Evolutionary conservation across 2,888 invertebrate genomes (phyloP), one percentile per base, ranked within the genome.

Genomic region (Sipha maydis): DNA sequence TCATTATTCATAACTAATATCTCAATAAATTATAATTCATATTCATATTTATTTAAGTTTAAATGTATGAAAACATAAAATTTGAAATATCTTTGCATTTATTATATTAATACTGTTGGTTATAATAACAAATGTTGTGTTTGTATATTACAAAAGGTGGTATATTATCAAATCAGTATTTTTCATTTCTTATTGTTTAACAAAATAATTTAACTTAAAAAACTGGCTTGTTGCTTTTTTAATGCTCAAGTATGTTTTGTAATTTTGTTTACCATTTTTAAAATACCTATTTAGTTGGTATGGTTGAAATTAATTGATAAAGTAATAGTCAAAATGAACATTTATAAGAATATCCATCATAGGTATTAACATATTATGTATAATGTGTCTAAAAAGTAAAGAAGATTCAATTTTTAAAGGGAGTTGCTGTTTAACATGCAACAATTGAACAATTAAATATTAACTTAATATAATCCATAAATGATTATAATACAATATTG

Each of bases 171-270:
- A 71, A 71, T 25, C 25, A 71, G 31, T 83, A 83, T 83, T 71
- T 83, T 31, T 73, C 41, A 82, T 83, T 71, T 83, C 25, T 73
- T 28, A 82, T 54, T 54, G 31, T 71, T 82, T 34, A 80, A 41
- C 8, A 8, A 0, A 19, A 77, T 34, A 61, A 34, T 34, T 38
- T 61, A 67, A 80, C 17, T 19, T 17, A 67, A 25, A 56, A 67
- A n/a, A 17, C n/a, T 41, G 61, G 61, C 69, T 48, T 28, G 71
- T 48, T 19, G 25, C 19, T 78, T 69, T 31, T 80, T 82, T 82
- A 48, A 71, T 48, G 31, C 69, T 83, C 73, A 75, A 73, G 4
- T 54, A 73, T 56, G 9, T 73, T 83, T 34, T 56, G 17, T 83
- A 56, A 38, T 48, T 83, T 83, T 83, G n/a, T 73, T 83, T 9